Evolutionary conservation across 30 jellyfish, hydroid and myxozoan genomes (phyloP), one percentile per base, ranked within the genome.

Genomic region (Catostylus mosaicus): DNA sequence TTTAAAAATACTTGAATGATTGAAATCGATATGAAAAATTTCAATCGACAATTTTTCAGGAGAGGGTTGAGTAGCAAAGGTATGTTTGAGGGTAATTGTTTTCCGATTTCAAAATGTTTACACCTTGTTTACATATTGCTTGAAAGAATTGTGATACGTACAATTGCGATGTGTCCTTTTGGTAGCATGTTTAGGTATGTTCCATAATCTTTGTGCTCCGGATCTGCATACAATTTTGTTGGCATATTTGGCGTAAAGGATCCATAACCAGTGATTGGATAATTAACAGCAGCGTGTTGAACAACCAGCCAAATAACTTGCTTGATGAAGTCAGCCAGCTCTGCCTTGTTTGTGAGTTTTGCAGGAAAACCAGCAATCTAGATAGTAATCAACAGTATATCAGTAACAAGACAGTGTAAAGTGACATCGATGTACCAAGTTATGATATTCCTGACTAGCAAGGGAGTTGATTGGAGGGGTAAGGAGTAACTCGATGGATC

Each of bases 231-330:
- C 23, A 90, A 76, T 31, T 90, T 90, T 9, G 97, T 90, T 72
- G 97, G 97, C 73, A 66, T 73, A 24, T 62, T 83, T 10, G 97
- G 97, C 11, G 92, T 47, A 54, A 77, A 90, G 19, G 83, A 88
- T 27, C 97, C 96, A 27, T 90, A 78, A 2, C 89, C 96, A 16
- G 51, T 22, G 75, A 90, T 59, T 31, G 97, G 97, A 36, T 90
- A 90, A 62, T 90, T 90, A 52, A 84, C 92, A 12, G 93, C 89
- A 2, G 96, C 96, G 54, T 90, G 97, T n/a, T 78, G 93, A 10
- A 90, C 93, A 7, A 75, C 90, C 48, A 78, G 70, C 97, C 97
- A 90, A 18, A 90, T 84, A n/a, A 77, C 38, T 16, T 90, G 88
- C n/a, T 54, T 65, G 51, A 90, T 46, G 33, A 84, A 43, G 22